Conservation (phyloP, 2,113 vertebrate species). For the Falco punctatus region DNA sequence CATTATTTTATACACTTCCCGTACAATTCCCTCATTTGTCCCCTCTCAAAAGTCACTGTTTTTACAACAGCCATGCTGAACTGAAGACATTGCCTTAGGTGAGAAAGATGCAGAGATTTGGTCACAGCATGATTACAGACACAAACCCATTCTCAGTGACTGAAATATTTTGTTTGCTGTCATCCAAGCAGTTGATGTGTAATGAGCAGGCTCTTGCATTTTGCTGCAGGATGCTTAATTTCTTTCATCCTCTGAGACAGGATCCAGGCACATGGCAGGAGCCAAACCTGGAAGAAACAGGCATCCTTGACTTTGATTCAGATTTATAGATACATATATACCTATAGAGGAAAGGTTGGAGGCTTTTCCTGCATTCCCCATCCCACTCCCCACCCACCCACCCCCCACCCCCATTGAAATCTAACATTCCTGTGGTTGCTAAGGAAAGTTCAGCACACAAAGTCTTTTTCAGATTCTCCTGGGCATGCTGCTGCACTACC, state of each 20-base stretch:
- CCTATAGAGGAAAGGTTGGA: background rate
- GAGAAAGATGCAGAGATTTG: constrained; percentile 12
- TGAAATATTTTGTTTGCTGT: constrained; percentile 15
- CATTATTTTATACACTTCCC: background rate
- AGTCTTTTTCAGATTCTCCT: background rate
- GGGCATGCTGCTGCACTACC: background rate
- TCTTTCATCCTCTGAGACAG: background rate
- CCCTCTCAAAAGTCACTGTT: background rate
- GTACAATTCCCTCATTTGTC: constrained; percentile 8
- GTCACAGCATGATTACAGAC: constrained; percentile 21
- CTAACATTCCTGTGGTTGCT: background rate
- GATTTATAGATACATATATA: background rate
- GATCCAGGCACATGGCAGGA: background rate
- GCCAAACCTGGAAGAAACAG: background rate
- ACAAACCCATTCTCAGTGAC: background rate
- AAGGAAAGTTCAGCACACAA: background rate
- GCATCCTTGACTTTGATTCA: background rate
- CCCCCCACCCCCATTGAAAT: background rate
- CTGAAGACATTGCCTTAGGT: constrained; percentile 19
- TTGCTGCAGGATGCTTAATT: constrained; percentile 19
- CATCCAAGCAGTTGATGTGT: background rate
- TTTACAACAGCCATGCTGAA: background rate
- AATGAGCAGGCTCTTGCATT: background rate
- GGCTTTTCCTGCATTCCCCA: background rate
- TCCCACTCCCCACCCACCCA: background rate